These are phyloP conservation scores for Amazona ochrocephala DNA, from an alignment of 2,797 vertebrate species.

Conservation along the genomic window DNA sequence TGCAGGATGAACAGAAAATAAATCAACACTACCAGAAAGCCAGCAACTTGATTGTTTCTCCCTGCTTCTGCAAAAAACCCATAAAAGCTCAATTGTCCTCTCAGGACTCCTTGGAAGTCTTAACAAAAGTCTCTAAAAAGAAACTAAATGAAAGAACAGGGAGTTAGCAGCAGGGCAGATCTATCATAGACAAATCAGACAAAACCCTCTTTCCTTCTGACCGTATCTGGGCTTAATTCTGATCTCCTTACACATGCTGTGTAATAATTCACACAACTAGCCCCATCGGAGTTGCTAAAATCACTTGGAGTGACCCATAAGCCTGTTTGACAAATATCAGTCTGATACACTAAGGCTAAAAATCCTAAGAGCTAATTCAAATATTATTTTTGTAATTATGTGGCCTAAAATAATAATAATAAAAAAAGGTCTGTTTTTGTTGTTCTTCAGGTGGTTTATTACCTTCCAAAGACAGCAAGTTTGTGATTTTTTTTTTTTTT, in stretches of 20 bases:
- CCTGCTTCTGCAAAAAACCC: slow-evolving; percentile 33
- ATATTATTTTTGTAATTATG: slow-evolving; percentile 18
- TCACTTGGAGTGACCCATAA: background rate
- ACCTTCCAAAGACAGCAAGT: background rate
- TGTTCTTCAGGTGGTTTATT: background rate
- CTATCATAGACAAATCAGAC: slow-evolving; percentile 54
- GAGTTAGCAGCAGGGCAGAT: slow-evolving; percentile 50
- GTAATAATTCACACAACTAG: slow-evolving; percentile 60
- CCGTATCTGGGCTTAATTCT: slow-evolving; percentile 36
- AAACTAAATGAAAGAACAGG: slow-evolving; percentile 61
- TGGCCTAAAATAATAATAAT: background rate
- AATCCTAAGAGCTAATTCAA: slow-evolving; percentile 16
- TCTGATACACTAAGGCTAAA: background rate
- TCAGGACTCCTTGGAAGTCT: slow-evolving; percentile 59
- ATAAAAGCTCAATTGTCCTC: slow-evolving; percentile 68
- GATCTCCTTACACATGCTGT: slow-evolving; percentile 8
- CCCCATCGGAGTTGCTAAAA: slow-evolving; percentile 27
- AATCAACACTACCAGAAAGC: slow-evolving; percentile 34
- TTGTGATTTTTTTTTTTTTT: background rate
- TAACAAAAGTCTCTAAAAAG: slow-evolving; percentile 68
- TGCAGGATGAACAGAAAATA: slow-evolving; percentile 25
- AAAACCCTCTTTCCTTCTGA: slow-evolving; percentile 40
- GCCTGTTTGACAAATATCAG: slow-evolving; percentile 30
- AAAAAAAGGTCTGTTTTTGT: background rate
- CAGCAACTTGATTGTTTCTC: slow-evolving; percentile 46